A percentile compares a stretch with the other conserved stretches of the same genome.
phyloP scores from a whole-genome alignment of 2,888 invertebrate species.

The Sympetrum striolatum region DNA sequence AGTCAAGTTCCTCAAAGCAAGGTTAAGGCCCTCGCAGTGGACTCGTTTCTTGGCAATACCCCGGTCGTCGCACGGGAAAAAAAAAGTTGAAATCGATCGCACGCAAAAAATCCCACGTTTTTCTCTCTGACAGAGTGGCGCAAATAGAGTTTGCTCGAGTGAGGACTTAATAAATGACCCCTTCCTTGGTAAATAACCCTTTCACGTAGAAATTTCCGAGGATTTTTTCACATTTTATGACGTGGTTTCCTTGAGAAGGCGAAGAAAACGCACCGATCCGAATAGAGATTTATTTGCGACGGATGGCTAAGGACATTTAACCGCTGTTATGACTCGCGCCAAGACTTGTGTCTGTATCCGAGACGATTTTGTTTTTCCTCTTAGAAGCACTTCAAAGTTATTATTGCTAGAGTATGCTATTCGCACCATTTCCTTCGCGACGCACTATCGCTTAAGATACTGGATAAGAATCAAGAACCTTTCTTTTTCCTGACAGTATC shows the following conservation, averaged over 20 bases:
- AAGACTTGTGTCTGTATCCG: not conserved
- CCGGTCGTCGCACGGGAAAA: not conserved
- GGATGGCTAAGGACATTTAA: not conserved
- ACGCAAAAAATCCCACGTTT: not conserved
- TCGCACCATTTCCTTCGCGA: too few relatives aligned
- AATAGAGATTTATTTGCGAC: not conserved
- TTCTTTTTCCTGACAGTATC: too few relatives aligned
- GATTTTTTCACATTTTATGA: not conserved
- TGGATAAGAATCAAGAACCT: too few relatives aligned
- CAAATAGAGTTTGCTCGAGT: not conserved
- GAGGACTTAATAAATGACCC: not conserved
- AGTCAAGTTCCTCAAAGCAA: not conserved
- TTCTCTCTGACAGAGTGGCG: not conserved
- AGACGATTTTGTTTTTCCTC: not conserved
- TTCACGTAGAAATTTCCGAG: not conserved
- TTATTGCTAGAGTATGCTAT: not conserved
- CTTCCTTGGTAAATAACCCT: not conserved
- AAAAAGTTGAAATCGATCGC: not conserved
- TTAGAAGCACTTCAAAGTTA: not conserved
- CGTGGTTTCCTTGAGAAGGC: not conserved
- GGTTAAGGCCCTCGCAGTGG: not conserved
- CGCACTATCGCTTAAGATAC: too few relatives aligned
- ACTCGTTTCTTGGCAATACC: not conserved
- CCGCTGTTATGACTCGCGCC: not conserved
- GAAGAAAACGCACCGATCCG: not conserved